Evolutionary conservation across 2,113 vertebrate genomes (phyloP).

Genomic region (Ctenodactylus gundi): DNA sequence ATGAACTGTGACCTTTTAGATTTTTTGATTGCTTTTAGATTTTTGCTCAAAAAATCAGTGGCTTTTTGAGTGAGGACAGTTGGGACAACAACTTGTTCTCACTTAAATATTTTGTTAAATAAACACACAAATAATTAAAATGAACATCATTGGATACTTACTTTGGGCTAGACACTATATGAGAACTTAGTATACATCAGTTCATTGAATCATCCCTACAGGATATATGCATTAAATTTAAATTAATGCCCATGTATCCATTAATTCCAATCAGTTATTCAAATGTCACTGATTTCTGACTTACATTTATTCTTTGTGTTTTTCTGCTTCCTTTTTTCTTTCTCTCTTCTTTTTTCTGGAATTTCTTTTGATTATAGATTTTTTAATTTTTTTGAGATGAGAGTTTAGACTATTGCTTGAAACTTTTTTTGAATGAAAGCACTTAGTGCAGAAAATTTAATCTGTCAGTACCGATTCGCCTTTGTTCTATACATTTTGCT

Average conservation of each 20-base stretch:
- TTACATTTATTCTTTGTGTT: neutral
- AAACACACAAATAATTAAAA: neutral
- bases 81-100: neutral
- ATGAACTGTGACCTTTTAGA: neutral
- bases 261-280: neutral
- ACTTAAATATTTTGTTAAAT: neutral
- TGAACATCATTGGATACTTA: neutral
- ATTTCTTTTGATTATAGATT: neutral
- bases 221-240: neutral
- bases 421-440: neutral
- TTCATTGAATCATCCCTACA: neutral
- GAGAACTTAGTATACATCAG: neutral
- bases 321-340: neutral
- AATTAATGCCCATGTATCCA: neutral
- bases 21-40: neutral
- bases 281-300: neutral
- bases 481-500: neutral
- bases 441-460: neutral
- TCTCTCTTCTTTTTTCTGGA: neutral
- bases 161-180: neutral
- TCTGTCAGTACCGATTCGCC: neutral
- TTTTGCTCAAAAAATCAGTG: neutral
- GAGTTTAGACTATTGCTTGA: neutral
- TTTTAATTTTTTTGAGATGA: neutral
- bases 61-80: neutral